Base-by-base conservation (phyloP, 2,797 vertebrate species). In the Chromis chromis region DNA sequence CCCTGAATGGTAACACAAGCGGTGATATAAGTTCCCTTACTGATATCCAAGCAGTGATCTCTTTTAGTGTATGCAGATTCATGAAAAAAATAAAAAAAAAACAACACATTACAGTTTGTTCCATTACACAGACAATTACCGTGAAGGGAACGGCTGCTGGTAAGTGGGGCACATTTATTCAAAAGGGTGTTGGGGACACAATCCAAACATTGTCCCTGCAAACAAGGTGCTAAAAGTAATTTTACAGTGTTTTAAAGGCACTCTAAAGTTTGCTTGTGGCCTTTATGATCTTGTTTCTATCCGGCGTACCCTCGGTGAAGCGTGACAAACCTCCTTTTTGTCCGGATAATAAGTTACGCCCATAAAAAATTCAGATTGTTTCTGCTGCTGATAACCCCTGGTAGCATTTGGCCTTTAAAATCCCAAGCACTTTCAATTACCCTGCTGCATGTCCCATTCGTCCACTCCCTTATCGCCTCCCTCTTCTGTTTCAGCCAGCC, bases 401-500 rank as follows among this genome's bases (percentile, higher is more conserved):
- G 86, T 90, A 83, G 87, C 81, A 75, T 92, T 90, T 93, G 91
- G 89, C 91, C 92, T 94, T 94, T 92, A 91, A 91, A 93, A 90
- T 88, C 88, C 86, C 59, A 39, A 80, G 83, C 87, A 86, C 91
- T 90, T 92, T 91, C 89, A 92, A 91, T 93, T 90, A 91, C 88
- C 77, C 70, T 66, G 81, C 81, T 61, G 71, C 79, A 67, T 79
- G 84, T 86, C 80, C 84, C 82, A 73, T 87, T 82, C 76, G 80
- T 86, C 87, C 86, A 66, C 74, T 86, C 79, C 80, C 85, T 90
- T 90, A 91, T 94, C 91, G 72, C 58, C 86, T 78, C 75, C 52
- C 76, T 85, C 77, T 69, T 88, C 75, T 81, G 84, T 90, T 90
- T 86, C 88, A 82, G 76, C 76, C 81, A 65, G 88, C 61, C 79